phyloP scores from a whole-genome alignment of 2,113 vertebrate species.

The Brienomyrus brachyistius region DNA sequence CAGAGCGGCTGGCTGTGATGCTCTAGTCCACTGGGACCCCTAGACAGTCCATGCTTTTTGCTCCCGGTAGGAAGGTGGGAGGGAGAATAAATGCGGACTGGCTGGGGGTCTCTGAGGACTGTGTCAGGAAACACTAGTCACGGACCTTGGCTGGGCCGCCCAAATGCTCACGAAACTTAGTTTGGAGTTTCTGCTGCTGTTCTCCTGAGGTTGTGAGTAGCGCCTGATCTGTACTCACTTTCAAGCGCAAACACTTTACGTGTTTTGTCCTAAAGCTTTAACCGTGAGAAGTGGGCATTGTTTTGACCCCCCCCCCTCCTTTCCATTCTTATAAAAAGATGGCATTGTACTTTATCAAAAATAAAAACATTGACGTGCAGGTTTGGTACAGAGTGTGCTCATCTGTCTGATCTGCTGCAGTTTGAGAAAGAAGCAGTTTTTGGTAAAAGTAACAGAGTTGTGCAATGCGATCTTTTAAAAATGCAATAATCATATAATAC shows the following conservation, averaged over 20 bases:
- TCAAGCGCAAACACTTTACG: conserved; percentile 31
- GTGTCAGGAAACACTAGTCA: no score
- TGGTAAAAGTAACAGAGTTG: neutral
- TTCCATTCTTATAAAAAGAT: neutral
- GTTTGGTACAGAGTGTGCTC: neutral
- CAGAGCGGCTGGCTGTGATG: neutral
- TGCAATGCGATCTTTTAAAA: neutral
- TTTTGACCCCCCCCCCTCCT: neutral
- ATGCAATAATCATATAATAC: no score
- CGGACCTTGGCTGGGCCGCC: neutral
- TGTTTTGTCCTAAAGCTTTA: conserved; percentile 32
- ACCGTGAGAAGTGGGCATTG: conserved; percentile 4
- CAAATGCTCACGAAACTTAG: neutral
- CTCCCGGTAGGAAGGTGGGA: neutral
- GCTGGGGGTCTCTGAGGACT: neutral
- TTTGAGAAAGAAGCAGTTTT: neutral
- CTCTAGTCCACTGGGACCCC: neutral
- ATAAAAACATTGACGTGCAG: neutral
- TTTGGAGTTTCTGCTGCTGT: neutral
- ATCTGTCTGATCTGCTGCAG: neutral
- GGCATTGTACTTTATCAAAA: neutral
- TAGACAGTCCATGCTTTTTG: neutral
- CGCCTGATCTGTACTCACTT: conserved; percentile 37
- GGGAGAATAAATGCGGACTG: neutral
- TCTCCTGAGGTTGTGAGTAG: neutral